Evolutionary conservation across 2,797 vertebrate species (phyloP).

Genomic region (Mionectes olivaceus): DNA sequence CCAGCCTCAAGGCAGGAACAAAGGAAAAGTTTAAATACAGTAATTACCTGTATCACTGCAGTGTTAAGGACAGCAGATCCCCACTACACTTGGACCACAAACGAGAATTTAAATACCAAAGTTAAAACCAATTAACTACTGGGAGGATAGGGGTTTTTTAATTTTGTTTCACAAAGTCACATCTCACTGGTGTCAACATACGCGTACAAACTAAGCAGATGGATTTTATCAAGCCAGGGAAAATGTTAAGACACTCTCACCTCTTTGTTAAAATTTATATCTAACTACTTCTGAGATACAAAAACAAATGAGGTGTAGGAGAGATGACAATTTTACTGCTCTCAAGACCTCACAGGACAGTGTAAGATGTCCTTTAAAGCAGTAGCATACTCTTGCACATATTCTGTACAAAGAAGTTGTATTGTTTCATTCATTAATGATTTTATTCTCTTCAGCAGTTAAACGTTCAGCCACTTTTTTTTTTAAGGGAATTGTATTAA

Average conservation of each 20-base stretch:
- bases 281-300: neutral
- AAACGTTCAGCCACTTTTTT: neutral
- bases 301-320: neutral
- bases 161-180: neutral
- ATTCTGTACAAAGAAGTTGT: neutral
- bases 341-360: neutral
- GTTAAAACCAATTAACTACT: neutral
- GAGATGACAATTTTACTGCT: neutral
- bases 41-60: neutral
- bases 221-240: neutral
- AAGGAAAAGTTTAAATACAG: neutral
- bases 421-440: neutral
- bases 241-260: neutral
- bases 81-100: neutral
- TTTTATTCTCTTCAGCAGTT: neutral
- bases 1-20: neutral
- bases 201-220: neutral
- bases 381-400: neutral
- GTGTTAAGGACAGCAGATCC: neutral
- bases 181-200: neutral
- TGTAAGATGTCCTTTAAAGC: neutral
- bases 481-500: neutral
- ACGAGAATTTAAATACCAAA: neutral
- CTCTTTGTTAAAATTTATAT: neutral
- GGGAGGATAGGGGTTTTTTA: neutral